Conservation (phyloP, 1,140 invertebrate species). For the Dinoponera quadriceps region DNA sequence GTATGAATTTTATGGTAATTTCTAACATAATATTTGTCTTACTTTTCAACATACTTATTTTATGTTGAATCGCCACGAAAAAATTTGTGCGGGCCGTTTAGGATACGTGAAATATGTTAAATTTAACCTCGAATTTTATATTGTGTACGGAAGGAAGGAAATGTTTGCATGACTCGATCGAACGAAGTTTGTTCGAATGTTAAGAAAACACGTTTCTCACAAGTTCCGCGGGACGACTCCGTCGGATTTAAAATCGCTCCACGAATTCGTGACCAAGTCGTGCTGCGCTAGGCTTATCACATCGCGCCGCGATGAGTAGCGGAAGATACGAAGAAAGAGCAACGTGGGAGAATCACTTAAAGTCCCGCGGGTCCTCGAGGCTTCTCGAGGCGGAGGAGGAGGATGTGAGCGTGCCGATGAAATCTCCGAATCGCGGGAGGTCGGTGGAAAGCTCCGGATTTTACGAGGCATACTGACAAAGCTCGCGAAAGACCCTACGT, state of each 20-base stretch:
- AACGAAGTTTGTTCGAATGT: no score
- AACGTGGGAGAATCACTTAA: conserved; percentile 66
- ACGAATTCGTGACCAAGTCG: conserved; percentile 18
- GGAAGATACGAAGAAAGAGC: conserved; percentile 43
- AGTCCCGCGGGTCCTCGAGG: conserved; percentile 47
- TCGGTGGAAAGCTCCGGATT: conserved; percentile 52
- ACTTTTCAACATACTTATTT: no score
- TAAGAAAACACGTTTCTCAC: background rate
- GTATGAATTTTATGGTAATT: no score
- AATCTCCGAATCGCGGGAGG: conserved; percentile 62
- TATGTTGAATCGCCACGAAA: no score
- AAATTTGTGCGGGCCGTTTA: no score
- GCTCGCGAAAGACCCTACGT: conserved; percentile 63
- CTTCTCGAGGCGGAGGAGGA: background rate
- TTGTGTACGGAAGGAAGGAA: no score
- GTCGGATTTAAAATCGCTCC: background rate
- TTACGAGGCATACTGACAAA: conserved; percentile 72
- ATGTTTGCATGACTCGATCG: no score
- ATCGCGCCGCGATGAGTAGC: background rate
- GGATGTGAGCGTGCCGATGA: conserved; percentile 62
- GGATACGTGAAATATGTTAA: no score
- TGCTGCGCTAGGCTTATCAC: conserved; percentile 29
- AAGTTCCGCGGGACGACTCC: background rate
- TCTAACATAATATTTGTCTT: no score
- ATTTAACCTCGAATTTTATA: no score